Evolutionary conservation across 2,888 invertebrate species (phyloP), one percentile per base, ranked within the genome.

Genomic region (Drosophila falleni): DNA sequence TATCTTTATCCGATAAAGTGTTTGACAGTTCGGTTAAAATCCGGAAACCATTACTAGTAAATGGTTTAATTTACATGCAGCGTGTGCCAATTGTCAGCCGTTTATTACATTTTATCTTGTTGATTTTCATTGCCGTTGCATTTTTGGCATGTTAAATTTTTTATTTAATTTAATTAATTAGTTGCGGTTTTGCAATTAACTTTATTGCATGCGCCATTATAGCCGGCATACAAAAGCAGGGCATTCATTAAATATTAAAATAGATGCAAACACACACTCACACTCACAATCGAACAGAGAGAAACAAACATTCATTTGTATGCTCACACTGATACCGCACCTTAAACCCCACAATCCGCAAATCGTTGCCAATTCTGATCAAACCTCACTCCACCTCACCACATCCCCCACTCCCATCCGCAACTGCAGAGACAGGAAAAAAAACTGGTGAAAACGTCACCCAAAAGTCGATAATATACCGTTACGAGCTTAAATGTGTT

Each of bases 151-250:
- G 86, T 79, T 86, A 76, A 84, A 88, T 86, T 86, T 89, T 87
- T 83, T 74, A 89, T 90, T 90, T 90, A 90, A 91, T 90, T 91
- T 89, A 91, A 91, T 91, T 91, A 91, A 91, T 91, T 91, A 91
- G 91, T 89, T 91, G 91, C 83, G 91, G 91, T 91, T 91, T 90
- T 81, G 90, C 91, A 91, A 91, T 91, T 91, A 91, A 91, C 91
- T 91, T 91, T 91, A 91, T 91, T 91, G 89, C 90, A 85, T 83
- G 84, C 89, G 73, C 80, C 88, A 89, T 86, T 83, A 83, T 86
- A 76, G 82, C 65, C 58, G 55, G 68, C 75, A 74, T 76, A 75
- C 72, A 81, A 74, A 72, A 77, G 70, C 87, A 74, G 67, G 47
- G 70, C 75, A 70, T 80, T 69, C 88, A 88, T 86, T 87, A 85